These are phyloP conservation scores for Notoglanidium macrostoma DNA, from an alignment of 2,797 vertebrate species.

Conservation along the genomic window DNA sequence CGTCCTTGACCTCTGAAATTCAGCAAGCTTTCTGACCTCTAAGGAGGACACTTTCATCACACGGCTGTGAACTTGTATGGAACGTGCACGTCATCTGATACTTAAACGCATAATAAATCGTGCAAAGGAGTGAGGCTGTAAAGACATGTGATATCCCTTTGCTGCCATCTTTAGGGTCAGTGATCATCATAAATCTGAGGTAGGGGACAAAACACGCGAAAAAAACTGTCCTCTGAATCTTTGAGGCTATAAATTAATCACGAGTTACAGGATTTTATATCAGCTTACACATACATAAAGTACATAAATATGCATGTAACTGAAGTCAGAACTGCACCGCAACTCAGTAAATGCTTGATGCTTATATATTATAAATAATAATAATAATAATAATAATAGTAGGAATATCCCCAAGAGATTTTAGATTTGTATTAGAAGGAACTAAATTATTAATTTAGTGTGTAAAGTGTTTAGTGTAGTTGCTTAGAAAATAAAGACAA, in stretches of 20 bases:
- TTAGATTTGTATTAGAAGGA: not conserved
- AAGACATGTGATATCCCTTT: slow-evolving; percentile 19
- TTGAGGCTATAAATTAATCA: not conserved
- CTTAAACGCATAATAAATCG: slow-evolving; percentile 45
- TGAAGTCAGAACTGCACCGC: not conserved
- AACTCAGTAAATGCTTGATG: not conserved
- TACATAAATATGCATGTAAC: not conserved
- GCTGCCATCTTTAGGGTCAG: slow-evolving; percentile 23
- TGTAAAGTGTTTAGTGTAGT: not conserved
- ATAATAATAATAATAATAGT: slow-evolving; percentile 8
- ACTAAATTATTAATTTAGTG: not conserved
- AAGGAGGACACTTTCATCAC: slow-evolving; percentile 31
- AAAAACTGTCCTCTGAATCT: not conserved
- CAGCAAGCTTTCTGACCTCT: slow-evolving; percentile 46
- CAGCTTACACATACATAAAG: too few relatives aligned
- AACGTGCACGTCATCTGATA: slow-evolving; percentile 12
- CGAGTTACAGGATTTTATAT: not conserved
- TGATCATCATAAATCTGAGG: not conserved
- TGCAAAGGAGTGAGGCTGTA: slow-evolving; percentile 18
- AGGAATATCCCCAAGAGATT: not conserved
- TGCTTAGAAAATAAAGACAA: not conserved
- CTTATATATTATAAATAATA: not conserved
- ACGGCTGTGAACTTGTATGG: slow-evolving; percentile 6
- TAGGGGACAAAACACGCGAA: too few relatives aligned
- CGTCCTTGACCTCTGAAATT: not conserved